Evolutionary conservation across 2,888 invertebrate species (phyloP).

Genomic region (Aromia moschata): DNA sequence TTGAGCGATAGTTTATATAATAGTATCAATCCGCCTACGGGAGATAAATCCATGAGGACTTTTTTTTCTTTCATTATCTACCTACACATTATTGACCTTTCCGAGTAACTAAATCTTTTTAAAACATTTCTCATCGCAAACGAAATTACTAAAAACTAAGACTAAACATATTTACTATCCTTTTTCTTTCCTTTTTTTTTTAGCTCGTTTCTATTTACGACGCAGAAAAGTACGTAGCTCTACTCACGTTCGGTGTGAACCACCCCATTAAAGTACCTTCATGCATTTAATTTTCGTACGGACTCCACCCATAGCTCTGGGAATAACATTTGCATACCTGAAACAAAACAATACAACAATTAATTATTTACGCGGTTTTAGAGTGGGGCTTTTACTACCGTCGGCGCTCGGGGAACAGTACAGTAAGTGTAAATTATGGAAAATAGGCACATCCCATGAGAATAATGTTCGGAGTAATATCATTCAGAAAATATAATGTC

Average conservation of each 20-base stretch:
- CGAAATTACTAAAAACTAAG: too few relatives aligned
- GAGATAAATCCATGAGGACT: too few relatives aligned
- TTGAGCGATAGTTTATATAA: too few relatives aligned
- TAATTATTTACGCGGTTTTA: slow-evolving; percentile 17
- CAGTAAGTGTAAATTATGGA: slow-evolving; percentile 9
- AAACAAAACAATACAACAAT: slow-evolving; percentile 22
- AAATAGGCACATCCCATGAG: slow-evolving; percentile 4
- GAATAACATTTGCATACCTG: slow-evolving; percentile 23
- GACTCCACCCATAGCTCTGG: slow-evolving; percentile 3
- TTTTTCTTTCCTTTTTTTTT: too few relatives aligned
- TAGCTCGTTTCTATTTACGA: too few relatives aligned
- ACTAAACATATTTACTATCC: too few relatives aligned
- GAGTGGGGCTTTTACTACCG: slow-evolving; percentile 3
- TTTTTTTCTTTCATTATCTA: too few relatives aligned
- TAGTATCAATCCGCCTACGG: too few relatives aligned
- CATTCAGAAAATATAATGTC: background rate
- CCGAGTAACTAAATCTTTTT: too few relatives aligned
- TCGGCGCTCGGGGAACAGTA: slow-evolving; percentile 1
- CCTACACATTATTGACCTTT: too few relatives aligned
- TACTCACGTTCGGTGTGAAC: background rate
- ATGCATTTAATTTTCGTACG: background rate
- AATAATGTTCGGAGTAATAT: background rate
- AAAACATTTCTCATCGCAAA: too few relatives aligned
- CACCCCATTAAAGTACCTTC: background rate
- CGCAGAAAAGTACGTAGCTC: background rate